These are phyloP conservation scores for Crocidura indochinensis DNA, from an alignment of 2,797 vertebrate genomes.

Conservation along the genomic window DNA sequence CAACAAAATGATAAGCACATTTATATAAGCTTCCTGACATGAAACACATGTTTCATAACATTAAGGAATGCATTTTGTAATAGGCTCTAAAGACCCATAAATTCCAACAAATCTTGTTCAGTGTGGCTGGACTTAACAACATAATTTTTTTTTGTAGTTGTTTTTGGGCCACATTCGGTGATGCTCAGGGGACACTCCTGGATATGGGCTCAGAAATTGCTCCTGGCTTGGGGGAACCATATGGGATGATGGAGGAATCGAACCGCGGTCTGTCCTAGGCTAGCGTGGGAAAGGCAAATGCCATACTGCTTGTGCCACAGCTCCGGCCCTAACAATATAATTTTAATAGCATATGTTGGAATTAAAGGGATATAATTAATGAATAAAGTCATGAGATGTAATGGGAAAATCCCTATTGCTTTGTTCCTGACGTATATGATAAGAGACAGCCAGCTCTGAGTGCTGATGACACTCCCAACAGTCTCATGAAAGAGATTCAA, in stretches of 20 bases:
- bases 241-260: too few species aligned
- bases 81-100: constrained; percentile 46
- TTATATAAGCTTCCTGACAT: neutral
- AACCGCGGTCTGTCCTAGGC: too few species aligned
- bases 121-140: neutral
- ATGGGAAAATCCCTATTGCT: neutral
- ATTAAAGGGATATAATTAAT: neutral
- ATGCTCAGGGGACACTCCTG: too few species aligned
- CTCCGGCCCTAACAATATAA: neutral
- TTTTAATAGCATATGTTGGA: neutral
- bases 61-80: neutral
- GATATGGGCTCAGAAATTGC: too few species aligned
- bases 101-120: neutral
- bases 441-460: neutral
- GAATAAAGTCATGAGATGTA: neutral
- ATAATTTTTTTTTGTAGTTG: neutral
- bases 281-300: too few species aligned
- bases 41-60: constrained; percentile 31
- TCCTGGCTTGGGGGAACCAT: too few species aligned
- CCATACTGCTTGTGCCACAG: too few species aligned
- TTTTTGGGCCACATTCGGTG: too few species aligned
- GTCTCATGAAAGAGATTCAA: neutral
- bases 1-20: constrained; percentile 29
- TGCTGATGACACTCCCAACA: neutral
- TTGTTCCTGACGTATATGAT: neutral